Base-by-base conservation (phyloP, 2,888 invertebrate species). In the Eupsilia transversa region DNA sequence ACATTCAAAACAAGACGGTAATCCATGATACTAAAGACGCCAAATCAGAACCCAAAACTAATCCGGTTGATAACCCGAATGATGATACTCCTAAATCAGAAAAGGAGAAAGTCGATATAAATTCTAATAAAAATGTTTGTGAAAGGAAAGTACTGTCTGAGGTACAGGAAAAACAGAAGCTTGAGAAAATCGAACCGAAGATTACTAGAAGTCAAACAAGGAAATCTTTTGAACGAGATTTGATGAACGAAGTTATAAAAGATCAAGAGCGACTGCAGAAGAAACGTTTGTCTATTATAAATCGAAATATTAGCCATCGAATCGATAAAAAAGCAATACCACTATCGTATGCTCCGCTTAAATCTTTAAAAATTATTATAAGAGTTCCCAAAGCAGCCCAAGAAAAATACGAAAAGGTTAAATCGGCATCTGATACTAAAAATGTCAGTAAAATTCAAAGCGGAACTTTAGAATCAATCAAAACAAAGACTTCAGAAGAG, bases 211-310 rank as follows among this genome's bases (percentile, higher is more conserved):
- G 68, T 66, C 75, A 80, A 75, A 79, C 85, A 35, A 84, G 60
- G 46, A 17, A 74, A 33, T 64, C 79, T 3, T 72, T 77, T 35
- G 86, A 87, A 61, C 80, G 67, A 33, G 81, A 83, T 33, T 63
- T 82, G 52, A 88, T 85, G 49, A 83, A 87, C 10, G 74, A 72
- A 27, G 60, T 68, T 12, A 46, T 70, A 12, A 85, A 84, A 61
- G 88, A 91, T 46, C 80, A 86, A 38, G 92, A 93, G 80, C 90
- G 94, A 85, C 69, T 95, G 38, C 88, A 86, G 75, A 89, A 85
- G 43, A 96, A 96, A 88, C 91, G 95, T 5, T 80, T 92, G 66
- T 91, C 91, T 56, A 91, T 96, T 83, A 77, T 94, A 33, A 94
- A 94, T 84, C 92, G 95, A 83, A 87, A 92, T 84, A 87, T 91